Base-by-base conservation (phyloP, 2,113 vertebrate genomes). In the Nansenia antarctica region DNA sequence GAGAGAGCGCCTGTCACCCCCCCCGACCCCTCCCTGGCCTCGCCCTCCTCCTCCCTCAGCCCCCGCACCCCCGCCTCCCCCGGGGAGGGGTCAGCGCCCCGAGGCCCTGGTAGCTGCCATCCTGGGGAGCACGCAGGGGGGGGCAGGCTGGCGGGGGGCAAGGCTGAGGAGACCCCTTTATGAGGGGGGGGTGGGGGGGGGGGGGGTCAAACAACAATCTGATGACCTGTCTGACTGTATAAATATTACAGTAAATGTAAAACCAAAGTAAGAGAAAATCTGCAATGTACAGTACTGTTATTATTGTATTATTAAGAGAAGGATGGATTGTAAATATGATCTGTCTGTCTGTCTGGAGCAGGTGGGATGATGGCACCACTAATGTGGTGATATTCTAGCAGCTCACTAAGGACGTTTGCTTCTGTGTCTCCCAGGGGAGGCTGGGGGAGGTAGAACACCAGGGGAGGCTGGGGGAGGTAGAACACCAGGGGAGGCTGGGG, bases 91-190 rank as follows among this genome's bases (percentile, higher is more conserved):
- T 87, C 82, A 1, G 88, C 82, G n/a, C 27, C 76, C 91, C 0
- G 89, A 91, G 74, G 91, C 92, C 18, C 84, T 93, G 49, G 82
- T 93, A 2, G 91, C 84, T 6, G 91, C 91, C 75, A 91, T 91
- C 27, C 71, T 92, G 65, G 85, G 11, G 90, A 91, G 62, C 86
- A 86, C 32, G 78, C 80, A 9, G 87, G 83, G 42, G 87, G 83
- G 42, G 7, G 71, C 57, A 86, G 79, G 64, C 62, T 78, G 7
- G 64, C 83, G 47, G 74, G 78, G 47, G 74, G 78, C 18, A 86
- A 82, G 68, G 24, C 62, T 14, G 72, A 76, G 5, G 77, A 88
- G 68, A 72, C 66, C 9, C 24, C 35, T 30, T 67, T 76, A 72
- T 82, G 75, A 80, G 72, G 55, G 5, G n/a, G n/a, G n/a, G n/a